Evolutionary conservation across 2,797 vertebrate species (phyloP), one percentile per base, ranked within the genome.

Genomic region (Cossypha polioptera): DNA sequence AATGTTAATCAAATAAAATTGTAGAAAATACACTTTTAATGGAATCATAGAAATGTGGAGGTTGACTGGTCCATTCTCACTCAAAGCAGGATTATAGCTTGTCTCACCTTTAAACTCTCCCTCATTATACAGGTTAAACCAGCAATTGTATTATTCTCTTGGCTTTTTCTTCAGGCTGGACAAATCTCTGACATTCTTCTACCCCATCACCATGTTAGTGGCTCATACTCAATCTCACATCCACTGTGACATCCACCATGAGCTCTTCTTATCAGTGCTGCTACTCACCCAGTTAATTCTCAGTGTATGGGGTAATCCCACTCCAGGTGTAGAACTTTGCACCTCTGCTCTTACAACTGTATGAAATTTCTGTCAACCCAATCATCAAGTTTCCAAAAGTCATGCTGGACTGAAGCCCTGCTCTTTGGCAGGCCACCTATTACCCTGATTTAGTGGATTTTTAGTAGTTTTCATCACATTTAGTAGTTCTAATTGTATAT

Each of bases 341-440:
- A 48, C 9, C 6, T 59, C 38, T 5, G 1, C 22, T 80, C 16
- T 63, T 68, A 74, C 14, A 82, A 29, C 19, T 42, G 13, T 19
- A 58, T 13, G 22, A 62, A 18, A 22, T 50, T 92, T 85, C 53
- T 74, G 15, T 69, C 59, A 38, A 18, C 31, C n/a, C 16, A 50
- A 2, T 57, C 55, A 81, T 45, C 40, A 79, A 36, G 13, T 53
- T 93, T 75, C 28, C 35, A 88, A 69, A 63, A 15, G 25, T 18
- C 50, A 66, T 82, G 38, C 65, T 77, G 36, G 16, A 69, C 18
- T 36, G 33, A 89, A 61, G 29, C 7, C 84, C 21, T 63, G 4
- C 6, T 36, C 20, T 62, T 84, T 66, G 31, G 36, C 0, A 1
- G 45, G 33, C 13, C 31, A 67, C 2, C 0, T 4, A 14, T 66